Percentiles rank a stretch among this genome's conserved stretches.
Evolutionary conservation across 2,888 invertebrate species (phyloP).

Genomic region (Mimumesa dahlbomi): DNA sequence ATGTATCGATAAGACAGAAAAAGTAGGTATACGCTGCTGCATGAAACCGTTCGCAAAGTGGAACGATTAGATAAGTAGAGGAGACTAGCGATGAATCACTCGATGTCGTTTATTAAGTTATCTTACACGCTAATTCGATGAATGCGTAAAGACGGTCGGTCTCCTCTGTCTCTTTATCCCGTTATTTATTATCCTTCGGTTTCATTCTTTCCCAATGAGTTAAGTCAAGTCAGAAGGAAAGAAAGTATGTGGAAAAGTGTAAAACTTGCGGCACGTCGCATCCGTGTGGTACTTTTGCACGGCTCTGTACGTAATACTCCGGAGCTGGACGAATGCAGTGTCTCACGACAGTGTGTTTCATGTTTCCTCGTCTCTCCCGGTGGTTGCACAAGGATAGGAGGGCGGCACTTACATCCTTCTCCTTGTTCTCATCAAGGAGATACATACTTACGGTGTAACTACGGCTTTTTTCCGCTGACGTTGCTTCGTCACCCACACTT

Average conservation of each 20-base stretch:
- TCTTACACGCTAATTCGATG: constrained; percentile 51
- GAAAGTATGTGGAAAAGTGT: constrained; percentile 3
- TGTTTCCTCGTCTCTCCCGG: constrained; percentile 21
- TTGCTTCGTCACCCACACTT: constrained; percentile 60
- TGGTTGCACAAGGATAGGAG: constrained; percentile 55
- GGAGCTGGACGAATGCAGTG: constrained; percentile 23
- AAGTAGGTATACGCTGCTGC: too few species aligned
- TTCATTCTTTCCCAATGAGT: too few species aligned
- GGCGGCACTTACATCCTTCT: constrained; percentile 52
- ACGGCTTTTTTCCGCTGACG: constrained; percentile 53
- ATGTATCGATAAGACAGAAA: too few species aligned
- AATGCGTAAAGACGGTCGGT: constrained; percentile 42
- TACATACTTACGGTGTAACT: constrained; percentile 51
- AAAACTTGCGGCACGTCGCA: background rate
- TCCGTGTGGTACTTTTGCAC: constrained; percentile 10
- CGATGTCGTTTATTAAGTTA: constrained; percentile 58
- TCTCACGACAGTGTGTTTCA: constrained; percentile 45
- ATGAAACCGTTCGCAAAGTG: too few species aligned
- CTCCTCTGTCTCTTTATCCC: background rate
- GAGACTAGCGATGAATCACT: constrained; percentile 53
- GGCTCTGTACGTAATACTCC: constrained; percentile 19
- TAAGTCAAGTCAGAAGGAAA: too few species aligned
- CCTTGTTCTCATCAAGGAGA: constrained; percentile 61
- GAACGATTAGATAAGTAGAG: constrained; percentile 63
- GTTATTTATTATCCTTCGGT: background rate